Evolutionary conservation across 92 coral and sea anemone species (phyloP).

Genomic region (Bergia sp.): DNA sequence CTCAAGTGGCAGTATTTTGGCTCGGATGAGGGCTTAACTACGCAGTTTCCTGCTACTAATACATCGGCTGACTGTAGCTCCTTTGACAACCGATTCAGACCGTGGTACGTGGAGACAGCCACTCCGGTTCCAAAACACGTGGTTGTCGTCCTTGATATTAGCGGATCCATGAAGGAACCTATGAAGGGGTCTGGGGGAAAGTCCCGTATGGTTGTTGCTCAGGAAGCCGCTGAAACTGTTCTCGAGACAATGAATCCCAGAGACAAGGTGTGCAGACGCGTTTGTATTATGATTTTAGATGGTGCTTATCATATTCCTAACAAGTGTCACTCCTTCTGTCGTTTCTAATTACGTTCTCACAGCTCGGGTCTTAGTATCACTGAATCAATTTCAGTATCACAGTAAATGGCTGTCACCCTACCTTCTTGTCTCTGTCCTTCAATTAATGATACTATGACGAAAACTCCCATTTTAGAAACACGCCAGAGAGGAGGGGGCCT

Average conservation of each 20-base stretch:
- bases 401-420: no score
- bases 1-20: constrained; percentile 70
- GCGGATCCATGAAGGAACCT: constrained; percentile 60
- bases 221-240: constrained; percentile 63
- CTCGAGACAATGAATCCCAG: constrained; percentile 64
- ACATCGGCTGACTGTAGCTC: constrained; percentile 38
- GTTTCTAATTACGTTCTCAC: no score
- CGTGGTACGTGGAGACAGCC: constrained; percentile 68
- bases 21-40: constrained; percentile 60
- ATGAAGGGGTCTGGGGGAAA: not conserved
- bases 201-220: constrained; percentile 42
- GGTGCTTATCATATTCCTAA: not conserved
- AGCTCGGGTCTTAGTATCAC: no score
- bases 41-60: constrained; percentile 53
- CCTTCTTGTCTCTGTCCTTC: no score
- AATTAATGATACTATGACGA: no score
- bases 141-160: constrained; percentile 59
- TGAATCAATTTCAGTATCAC: no score
- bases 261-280: constrained; percentile 49
- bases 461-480: no score
- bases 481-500: no score
- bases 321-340: not conserved
- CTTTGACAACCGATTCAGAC: constrained; percentile 64
- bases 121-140: constrained; percentile 68
- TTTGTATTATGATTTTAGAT: not conserved